Evolutionary conservation across 2,797 vertebrate species (phyloP).

Genomic region (Xiphorhynchus erythropygius): DNA sequence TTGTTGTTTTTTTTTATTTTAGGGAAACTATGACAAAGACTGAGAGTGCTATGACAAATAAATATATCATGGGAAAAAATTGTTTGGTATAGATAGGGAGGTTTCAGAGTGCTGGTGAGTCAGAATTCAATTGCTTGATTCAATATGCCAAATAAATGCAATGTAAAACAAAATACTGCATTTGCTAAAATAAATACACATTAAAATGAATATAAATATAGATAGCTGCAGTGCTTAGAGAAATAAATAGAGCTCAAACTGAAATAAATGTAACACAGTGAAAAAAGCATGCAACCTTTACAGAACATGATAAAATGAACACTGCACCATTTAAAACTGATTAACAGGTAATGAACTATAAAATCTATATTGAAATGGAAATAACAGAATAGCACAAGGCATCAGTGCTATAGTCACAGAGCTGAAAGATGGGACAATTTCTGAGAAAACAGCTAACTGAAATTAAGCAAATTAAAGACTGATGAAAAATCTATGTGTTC

Average conservation of each 20-base stretch:
- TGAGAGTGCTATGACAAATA: neutral
- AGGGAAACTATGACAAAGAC: neutral
- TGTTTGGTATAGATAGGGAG: neutral
- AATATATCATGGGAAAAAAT: neutral
- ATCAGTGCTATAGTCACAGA: constrained; percentile 11
- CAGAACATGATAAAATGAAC: constrained; percentile 72
- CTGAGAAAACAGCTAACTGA: constrained; percentile 52
- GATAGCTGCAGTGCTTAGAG: constrained; percentile 41
- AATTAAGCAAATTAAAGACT: constrained; percentile 75
- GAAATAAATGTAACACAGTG: constrained; percentile 64
- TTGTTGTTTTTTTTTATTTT: neutral
- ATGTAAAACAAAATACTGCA: constrained; percentile 50
- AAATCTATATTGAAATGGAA: constrained; percentile 75
- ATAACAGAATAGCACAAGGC: constrained; percentile 35
- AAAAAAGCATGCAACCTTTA: constrained; percentile 63
- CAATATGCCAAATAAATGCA: constrained; percentile 42
- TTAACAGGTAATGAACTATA: constrained; percentile 80
- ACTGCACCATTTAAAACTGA: constrained; percentile 65
- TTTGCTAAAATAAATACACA: constrained; percentile 70
- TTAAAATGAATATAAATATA: constrained; percentile 58
- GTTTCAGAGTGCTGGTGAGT: neutral
- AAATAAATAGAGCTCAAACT: constrained; percentile 69
- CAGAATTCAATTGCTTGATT: constrained; percentile 48
- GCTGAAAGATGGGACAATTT: constrained; percentile 64
- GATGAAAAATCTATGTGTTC: constrained; percentile 62